Percentiles rank a stretch among this genome's conserved stretches.
Evolutionary conservation across 1,140 invertebrate species (phyloP).

Genomic region (Lepidurus apus): DNA sequence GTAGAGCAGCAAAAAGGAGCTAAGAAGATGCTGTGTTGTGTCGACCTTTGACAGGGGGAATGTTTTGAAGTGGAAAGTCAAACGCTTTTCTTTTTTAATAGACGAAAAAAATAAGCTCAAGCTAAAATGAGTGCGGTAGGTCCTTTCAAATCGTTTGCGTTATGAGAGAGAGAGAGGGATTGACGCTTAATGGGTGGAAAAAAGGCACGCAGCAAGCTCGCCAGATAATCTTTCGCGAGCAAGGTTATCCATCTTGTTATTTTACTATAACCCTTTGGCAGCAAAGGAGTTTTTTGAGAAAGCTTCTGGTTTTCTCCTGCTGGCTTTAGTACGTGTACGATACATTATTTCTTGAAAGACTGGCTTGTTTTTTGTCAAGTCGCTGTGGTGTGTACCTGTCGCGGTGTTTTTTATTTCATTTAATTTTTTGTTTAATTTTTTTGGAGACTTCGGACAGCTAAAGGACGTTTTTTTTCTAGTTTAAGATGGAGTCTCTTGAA

Average conservation of each 20-base stretch:
- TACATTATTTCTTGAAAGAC: too few species aligned
- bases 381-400: too few species aligned
- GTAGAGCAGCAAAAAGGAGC: not conserved
- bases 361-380: too few species aligned
- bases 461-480: too few species aligned
- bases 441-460: too few species aligned
- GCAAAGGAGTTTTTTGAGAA: not conserved
- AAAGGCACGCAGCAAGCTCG: too few species aligned
- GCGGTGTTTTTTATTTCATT: too few species aligned
- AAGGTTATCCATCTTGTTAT: slow-evolving; percentile 22
- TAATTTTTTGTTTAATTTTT: too few species aligned
- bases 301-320: too few species aligned
- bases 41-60: slow-evolving; percentile 14
- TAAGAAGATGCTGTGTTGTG: not conserved
- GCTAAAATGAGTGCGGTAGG: not conserved
- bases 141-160: not conserved
- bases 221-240: slow-evolving; percentile 4
- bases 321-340: too few species aligned
- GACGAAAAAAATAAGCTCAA: not conserved
- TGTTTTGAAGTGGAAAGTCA: slow-evolving; percentile 22
- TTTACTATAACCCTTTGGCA: not conserved
- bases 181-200: too few species aligned
- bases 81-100: not conserved
- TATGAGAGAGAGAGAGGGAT: not conserved
- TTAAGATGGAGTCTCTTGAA: too few species aligned